Base-by-base conservation (phyloP, 2,113 vertebrate genomes). In the Crotalus viridis region DNA sequence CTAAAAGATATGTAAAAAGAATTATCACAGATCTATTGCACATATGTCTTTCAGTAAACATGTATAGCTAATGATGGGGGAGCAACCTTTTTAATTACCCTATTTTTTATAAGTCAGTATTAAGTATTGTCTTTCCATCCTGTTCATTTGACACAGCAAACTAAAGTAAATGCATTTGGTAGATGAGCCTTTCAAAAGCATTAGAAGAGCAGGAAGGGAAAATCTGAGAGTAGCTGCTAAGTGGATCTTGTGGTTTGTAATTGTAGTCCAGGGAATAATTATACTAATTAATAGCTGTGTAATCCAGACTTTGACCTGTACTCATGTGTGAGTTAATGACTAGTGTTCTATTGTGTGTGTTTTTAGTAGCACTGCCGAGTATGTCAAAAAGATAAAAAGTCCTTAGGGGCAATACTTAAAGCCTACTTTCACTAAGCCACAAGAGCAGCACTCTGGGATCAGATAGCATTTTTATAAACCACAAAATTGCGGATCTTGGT, bases 231-330 rank as follows among this genome's bases (percentile, higher is more conserved):
- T 97, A 97, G 94, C 97, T 96, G 97, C 98, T 99, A 98, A 99
- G 98, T 99, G 98, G 97, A 98, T 97, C 98, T 98, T 98, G 97
- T 96, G 98, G 98, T 98, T 98, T 98, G 98, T 98, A 98, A 99
- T 99, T 98, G 98, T 97, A 98, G 98, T 97, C 98, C 97, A 97
- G 98, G 98, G 98, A 98, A 97, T 99, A 98, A 98, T 99, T 98
- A 98, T 96, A 97, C 98, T 99, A 99, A 99, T 99, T 99, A 99
- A 99, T 98, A 98, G 98, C 97, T 95, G 85, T 98, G 97, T 90
- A 98, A 97, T 98, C 97, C 94, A 94, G 96, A 97, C 97, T 97
- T 97, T 97, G 17, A 95, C 94, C 94, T 54, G 56, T 94, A 90
- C 95, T 94, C 97, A 91, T 89, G 96, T 95, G 96, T 97, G 97